These are phyloP conservation scores for Trichogramma pretiosum DNA, from an alignment of 1,140 invertebrate species.

Conservation along the genomic window DNA sequence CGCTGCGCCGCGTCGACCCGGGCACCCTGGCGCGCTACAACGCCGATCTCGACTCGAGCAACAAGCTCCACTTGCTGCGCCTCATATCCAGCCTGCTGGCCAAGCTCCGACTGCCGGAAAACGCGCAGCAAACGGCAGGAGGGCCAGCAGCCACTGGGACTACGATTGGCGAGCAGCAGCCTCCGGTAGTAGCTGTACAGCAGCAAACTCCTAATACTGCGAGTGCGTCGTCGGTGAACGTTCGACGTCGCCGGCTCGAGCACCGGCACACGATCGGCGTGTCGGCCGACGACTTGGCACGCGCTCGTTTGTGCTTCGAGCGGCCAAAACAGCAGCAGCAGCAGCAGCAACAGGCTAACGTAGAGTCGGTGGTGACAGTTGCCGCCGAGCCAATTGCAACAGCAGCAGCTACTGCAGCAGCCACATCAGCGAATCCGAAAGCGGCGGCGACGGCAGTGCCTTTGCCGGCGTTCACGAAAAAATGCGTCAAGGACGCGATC, in stretches of 20 bases:
- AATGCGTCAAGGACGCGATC: slow-evolving; percentile 40
- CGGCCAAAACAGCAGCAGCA: neutral
- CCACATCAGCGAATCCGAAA: neutral
- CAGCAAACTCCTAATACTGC: too few relatives aligned
- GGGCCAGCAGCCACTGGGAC: neutral
- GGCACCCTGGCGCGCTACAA: slow-evolving; percentile 44
- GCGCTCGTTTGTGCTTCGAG: slow-evolving; percentile 49
- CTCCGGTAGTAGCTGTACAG: too few relatives aligned
- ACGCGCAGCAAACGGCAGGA: slow-evolving; percentile 16
- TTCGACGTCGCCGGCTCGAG: slow-evolving; percentile 40
- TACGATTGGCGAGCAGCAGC: too few relatives aligned
- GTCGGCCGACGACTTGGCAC: slow-evolving; percentile 65
- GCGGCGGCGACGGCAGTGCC: neutral
- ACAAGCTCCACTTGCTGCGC: slow-evolving; percentile 57
- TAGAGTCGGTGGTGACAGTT: neutral
- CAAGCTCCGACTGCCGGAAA: slow-evolving; percentile 50
- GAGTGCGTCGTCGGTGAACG: too few relatives aligned
- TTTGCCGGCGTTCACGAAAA: slow-evolving; percentile 23
- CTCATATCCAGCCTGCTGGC: slow-evolving; percentile 67
- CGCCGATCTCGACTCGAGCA: slow-evolving; percentile 42
- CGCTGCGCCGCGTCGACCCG: slow-evolving; percentile 52
- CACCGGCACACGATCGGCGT: slow-evolving; percentile 73
- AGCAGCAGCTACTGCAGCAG: neutral
- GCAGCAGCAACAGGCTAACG: neutral
- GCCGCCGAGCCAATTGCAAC: neutral